These are phyloP conservation scores for Xylota sylvarum DNA, from an alignment of 2,888 invertebrate genomes.

Conservation along the genomic window DNA sequence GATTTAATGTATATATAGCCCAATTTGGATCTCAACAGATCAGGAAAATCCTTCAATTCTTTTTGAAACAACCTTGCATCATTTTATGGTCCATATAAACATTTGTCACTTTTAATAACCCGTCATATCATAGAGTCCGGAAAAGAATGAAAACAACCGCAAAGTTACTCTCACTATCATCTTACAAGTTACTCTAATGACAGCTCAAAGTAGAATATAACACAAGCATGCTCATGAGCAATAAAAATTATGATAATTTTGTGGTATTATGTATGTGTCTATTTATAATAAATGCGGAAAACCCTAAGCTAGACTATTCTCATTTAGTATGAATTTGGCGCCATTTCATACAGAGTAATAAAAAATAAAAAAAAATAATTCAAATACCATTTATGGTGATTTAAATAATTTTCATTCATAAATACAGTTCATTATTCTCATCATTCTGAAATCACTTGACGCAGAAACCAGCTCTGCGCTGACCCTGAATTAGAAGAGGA, in stretches of 20 bases:
- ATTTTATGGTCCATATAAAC: background rate
- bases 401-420: conserved; percentile 48
- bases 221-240: background rate
- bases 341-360: background rate
- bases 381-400: conserved; percentile 15
- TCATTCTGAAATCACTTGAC: conserved; percentile 2
- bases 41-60: background rate
- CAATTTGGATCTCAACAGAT: background rate
- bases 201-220: background rate
- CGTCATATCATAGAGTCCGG: background rate
- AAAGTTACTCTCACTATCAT: background rate
- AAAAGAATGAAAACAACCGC: background rate
- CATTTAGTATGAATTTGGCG: background rate
- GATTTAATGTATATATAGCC: background rate
- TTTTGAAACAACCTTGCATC: background rate
- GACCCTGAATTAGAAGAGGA: conserved; percentile 45
- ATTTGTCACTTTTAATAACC: background rate
- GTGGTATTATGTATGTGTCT: background rate
- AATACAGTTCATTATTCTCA: conserved; percentile 53
- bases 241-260: background rate
- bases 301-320: background rate
- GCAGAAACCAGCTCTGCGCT: conserved; percentile 37
- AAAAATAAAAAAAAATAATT: background rate
- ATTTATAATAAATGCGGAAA: background rate
- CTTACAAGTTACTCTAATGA: background rate